Evolutionary conservation across 2,888 invertebrate species (phyloP), one percentile per base, ranked within the genome.

Genomic region (Cataglyphis rosenhaueri): DNA sequence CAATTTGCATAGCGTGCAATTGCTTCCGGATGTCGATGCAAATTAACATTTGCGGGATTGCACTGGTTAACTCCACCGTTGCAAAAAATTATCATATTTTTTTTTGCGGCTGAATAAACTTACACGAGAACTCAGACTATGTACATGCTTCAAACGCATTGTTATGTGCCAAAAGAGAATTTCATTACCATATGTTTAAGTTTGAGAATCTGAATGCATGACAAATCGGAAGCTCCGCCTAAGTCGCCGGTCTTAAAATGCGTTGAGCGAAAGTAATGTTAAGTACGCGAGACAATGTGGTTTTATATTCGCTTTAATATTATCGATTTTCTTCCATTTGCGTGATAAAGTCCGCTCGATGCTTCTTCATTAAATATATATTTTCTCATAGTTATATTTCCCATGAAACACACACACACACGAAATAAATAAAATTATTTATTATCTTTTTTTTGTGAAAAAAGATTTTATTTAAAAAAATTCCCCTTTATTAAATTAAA

Each of bases 201-300:
- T 78, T 79, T 71, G 78, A 71, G 35, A 61, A 70, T 79, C 78
- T 70, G 78, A 79, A 79, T 78, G 78, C 71, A 78, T 71, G 70
- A 79, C 59, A 79, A 79, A 79, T 79, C 35, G 59, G n/a, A 57
- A 59, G 70, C 29, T 18, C 18, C 48, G 66, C 35, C 71, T 71
- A 71, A 71, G 21, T 71, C 18, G 70, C 29, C 15, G 15, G 44
- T 78, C 57, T 78, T 70, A 78, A 79, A 78, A 48, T 59, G 59
- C 59, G n/a, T 18, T 25, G 59, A 9, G 71, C 78, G 59, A 79
- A 79, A 79, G 71, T 76, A 55, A 57, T 44, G 52, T 78, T 44
- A 44, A 70, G 25, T 48, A 48, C 59, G 25, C 48, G 35, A 10
- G 48, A 44, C 41, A 0, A 9, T 32, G 29, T 9, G 9, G 4